Evolutionary conservation across 2,797 vertebrate species (phyloP), one percentile per base, ranked within the genome.

Genomic region (Tauraco hartlaubi): DNA sequence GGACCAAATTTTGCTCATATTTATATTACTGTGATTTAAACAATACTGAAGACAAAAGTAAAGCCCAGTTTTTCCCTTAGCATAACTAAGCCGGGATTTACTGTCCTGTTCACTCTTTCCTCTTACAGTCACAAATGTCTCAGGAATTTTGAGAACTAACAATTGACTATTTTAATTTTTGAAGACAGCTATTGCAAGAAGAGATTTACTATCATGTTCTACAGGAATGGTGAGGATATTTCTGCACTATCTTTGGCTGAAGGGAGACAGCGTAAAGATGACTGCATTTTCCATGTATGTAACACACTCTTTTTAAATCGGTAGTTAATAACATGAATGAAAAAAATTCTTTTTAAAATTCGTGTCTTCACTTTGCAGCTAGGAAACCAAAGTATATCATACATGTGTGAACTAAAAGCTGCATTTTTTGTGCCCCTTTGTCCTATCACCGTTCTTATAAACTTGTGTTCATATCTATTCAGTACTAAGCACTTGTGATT

Each of bases 391-490:
- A 80, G 48, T 28, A 49, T 48, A 62, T 39, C 35, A 25, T 39
- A 23, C 2, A 22, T 14, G 5, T 16, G 7, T 63, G 37, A 79
- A 46, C 21, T 80, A 64, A 88, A 77, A 55, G 18, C 16, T 85
- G 12, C 11, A 72, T 28, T 80, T 87, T 88, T 76, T 64, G 26
- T 85, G 56, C 61, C 26, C 33, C 11, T 88, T 95, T 90, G 77
- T 90, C 85, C 55, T 94, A 81, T 39, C 29, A 64, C 20, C 92
- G 66, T 72, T 41, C 56, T 93, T 82, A 80, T 87, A 74, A 92
- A 95, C 77, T 91, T 85, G 55, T 71, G 89, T 85, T 82, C 9
- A 21, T 82, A 85, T 16, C 31, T 91, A 61, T 79, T 87, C 43
- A 85, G 43, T 18, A 19, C 59, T 76, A 82, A 82, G 18, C n/a